Percentiles rank a stretch among this genome's conserved stretches.
phyloP scores from a whole-genome alignment of 2,888 invertebrate genomes.

The Caenorhabditis sp. region DNA sequence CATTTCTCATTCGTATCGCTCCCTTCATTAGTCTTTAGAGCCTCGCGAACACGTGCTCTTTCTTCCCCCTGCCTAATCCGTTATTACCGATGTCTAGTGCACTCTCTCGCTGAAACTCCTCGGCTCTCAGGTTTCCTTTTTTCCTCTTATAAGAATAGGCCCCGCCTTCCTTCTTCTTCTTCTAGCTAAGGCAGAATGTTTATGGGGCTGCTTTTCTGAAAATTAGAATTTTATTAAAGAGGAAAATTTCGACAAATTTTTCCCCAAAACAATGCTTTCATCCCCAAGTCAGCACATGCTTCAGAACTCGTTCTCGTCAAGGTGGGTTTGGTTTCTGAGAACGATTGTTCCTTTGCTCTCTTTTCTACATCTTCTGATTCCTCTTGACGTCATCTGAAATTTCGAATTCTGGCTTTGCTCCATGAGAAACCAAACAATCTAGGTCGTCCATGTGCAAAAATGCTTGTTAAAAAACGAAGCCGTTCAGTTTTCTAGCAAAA shows the following conservation, averaged over 20 bases:
- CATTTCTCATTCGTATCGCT: constrained; percentile 22
- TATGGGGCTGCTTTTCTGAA: background rate
- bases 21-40: constrained; percentile 7
- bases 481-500: no score
- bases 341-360: no score
- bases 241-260: no score
- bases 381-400: no score
- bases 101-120: constrained; percentile 30
- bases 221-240: constrained; percentile 3
- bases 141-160: background rate
- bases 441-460: no score
- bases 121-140: constrained; percentile 7
- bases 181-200: background rate
- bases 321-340: constrained; percentile 10
- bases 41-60: constrained; percentile 32
- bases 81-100: constrained; percentile 33
- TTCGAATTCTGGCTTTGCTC: no score
- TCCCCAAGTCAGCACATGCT: constrained; percentile 6
- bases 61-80: constrained; percentile 7
- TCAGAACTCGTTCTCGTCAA: constrained; percentile 11
- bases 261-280: constrained; percentile 2
- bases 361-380: no score
- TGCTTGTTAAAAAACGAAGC: no score
- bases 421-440: no score
- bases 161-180: constrained; percentile 2